phyloP scores from a whole-genome alignment of 2,113 vertebrate genomes.

The Amia ocellicauda region DNA sequence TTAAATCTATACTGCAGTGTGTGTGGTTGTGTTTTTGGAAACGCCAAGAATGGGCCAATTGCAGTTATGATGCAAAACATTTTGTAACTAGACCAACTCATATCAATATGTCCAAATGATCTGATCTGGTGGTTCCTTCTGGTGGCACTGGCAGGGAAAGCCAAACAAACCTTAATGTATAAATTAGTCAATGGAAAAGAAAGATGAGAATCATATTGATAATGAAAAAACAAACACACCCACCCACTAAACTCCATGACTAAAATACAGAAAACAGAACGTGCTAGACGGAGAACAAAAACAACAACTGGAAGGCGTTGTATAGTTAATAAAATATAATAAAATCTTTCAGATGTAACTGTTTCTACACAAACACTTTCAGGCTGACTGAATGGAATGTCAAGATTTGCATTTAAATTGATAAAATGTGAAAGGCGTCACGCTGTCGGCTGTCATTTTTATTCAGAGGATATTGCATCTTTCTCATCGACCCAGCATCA shows the following conservation, averaged over 20 bases:
- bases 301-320: no score
- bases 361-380: constrained; percentile 36
- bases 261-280: no score
- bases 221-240: no score
- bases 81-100: no score
- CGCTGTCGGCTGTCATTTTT: background rate
- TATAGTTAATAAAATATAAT: constrained; percentile 46
- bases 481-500: background rate
- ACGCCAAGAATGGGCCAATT: background rate
- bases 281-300: no score
- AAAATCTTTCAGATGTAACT: constrained; percentile 48
- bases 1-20: background rate
- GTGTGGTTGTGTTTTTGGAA: background rate
- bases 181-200: no score
- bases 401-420: constrained; percentile 74
- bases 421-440: background rate
- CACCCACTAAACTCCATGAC: no score
- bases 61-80: background rate
- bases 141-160: no score
- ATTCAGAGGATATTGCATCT: background rate
- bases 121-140: no score
- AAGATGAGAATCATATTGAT: no score
- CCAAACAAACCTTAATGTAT: no score
- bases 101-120: no score
- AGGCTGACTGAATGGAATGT: constrained; percentile 58